phyloP scores from a whole-genome alignment of 1,140 invertebrate genomes.

The Eupristina koningsbergeri region DNA sequence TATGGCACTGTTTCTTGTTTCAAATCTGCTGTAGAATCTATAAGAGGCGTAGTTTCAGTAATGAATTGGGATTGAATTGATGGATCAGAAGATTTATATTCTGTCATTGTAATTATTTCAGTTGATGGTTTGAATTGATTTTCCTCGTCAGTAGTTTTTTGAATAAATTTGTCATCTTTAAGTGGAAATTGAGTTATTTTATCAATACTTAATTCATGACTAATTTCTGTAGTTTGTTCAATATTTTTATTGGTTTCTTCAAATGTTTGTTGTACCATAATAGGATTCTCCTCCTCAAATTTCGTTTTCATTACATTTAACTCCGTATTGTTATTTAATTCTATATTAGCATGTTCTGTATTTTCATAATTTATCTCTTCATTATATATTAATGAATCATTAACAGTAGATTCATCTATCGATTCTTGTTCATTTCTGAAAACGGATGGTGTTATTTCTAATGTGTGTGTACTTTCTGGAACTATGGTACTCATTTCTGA shows the following conservation, averaged over 20 bases:
- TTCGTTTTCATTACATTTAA: conserved; percentile 46
- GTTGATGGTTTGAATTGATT: conserved; percentile 32
- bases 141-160: background rate
- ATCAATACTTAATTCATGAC: conserved; percentile 9
- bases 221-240: background rate
- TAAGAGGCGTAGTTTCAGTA: background rate
- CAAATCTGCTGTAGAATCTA: conserved; percentile 47
- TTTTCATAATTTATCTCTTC: conserved; percentile 48
- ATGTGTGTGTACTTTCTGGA: background rate
- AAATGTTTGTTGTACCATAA: conserved; percentile 12
- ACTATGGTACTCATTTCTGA: background rate
- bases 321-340: background rate
- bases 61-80: conserved; percentile 45
- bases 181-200: conserved; percentile 33
- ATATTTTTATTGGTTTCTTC: background rate
- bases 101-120: conserved; percentile 28
- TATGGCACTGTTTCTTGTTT: conserved; percentile 48
- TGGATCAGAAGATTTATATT: conserved; percentile 41
- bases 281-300: conserved; percentile 37
- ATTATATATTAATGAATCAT: background rate
- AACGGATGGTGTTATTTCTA: background rate
- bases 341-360: conserved; percentile 10
- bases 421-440: conserved; percentile 25
- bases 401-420: background rate
- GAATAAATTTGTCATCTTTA: conserved; percentile 15